Evolutionary conservation across 2,888 invertebrate species (phyloP).

Genomic region (Eudemis profundana): DNA sequence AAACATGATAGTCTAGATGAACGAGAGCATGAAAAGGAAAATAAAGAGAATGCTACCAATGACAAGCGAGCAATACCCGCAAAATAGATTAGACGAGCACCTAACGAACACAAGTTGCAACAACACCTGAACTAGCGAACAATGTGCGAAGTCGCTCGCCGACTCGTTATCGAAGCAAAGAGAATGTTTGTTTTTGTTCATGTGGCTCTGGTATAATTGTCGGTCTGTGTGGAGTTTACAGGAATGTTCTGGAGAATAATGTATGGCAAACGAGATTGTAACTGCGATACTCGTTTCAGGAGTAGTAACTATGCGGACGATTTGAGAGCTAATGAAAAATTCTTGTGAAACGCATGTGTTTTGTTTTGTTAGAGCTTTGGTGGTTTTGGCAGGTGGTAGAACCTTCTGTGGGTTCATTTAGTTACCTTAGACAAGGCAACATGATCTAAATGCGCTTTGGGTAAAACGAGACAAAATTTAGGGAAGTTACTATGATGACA

Average conservation of each 20-base stretch:
- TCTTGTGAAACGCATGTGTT: neutral
- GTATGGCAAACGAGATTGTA: constrained; percentile 33
- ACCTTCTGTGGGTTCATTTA: neutral
- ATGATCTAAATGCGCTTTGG: too few species aligned
- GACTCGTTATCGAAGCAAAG: constrained; percentile 42
- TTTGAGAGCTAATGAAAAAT: neutral
- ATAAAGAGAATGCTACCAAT: constrained; percentile 21
- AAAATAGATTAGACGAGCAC: constrained; percentile 60
- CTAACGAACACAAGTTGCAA: constrained; percentile 52
- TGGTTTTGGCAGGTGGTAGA: neutral
- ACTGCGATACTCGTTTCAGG: constrained; percentile 12
- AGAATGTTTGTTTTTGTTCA: constrained; percentile 37
- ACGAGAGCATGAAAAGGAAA: constrained; percentile 3
- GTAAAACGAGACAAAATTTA: too few species aligned
- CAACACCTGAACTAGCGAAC: constrained; percentile 50
- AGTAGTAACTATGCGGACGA: neutral
- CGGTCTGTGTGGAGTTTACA: constrained; percentile 27
- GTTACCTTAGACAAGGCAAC: neutral
- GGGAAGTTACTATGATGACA: too few species aligned
- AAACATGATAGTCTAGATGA: constrained; percentile 27
- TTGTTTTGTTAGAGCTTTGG: neutral
- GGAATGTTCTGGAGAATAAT: constrained; percentile 29
- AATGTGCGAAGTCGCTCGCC: constrained; percentile 40
- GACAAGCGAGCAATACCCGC: constrained; percentile 46
- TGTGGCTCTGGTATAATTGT: constrained; percentile 36